Conservation (phyloP, 2,797 vertebrate genomes). For the Notamacropus eugenii region DNA sequence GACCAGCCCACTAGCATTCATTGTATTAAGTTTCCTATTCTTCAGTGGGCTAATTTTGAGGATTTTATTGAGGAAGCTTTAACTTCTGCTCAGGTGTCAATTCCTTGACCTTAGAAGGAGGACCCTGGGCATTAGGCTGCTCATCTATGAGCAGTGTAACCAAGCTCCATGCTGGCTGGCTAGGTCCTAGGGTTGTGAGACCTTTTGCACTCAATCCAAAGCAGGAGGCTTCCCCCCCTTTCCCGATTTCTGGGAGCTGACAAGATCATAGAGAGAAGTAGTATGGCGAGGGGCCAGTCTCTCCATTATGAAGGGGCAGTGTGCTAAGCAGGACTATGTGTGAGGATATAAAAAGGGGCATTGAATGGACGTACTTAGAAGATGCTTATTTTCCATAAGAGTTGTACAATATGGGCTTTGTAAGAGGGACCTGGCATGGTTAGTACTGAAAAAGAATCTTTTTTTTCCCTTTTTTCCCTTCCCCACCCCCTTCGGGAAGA, state of each 20-base stretch:
- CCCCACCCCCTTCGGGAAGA: conserved; percentile 62
- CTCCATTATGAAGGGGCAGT: not conserved
- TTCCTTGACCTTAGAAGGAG: not conserved
- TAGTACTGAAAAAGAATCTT: conserved; percentile 55
- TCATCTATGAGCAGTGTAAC: not conserved
- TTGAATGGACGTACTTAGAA: conserved; percentile 1
- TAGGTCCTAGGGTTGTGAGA: not conserved
- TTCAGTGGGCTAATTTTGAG: accelerated
- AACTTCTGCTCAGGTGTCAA: not conserved
- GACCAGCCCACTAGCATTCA: not conserved
- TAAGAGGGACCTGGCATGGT: conserved; percentile 35
- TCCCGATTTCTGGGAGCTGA: not conserved
- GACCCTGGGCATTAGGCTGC: not conserved
- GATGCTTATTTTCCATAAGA: conserved; percentile 49
- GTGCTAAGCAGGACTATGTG: conserved; percentile 54
- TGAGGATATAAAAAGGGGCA: conserved; percentile 54
- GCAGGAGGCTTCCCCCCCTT: not conserved
- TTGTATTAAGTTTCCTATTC: not conserved
- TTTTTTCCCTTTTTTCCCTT: not conserved
- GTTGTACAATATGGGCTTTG: conserved; percentile 82
- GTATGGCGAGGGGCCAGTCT: conserved; percentile 12
- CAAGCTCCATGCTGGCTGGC: not conserved
- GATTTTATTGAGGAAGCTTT: not conserved
- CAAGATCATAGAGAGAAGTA: conserved; percentile 47
- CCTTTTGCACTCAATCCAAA: not conserved